Conservation (phyloP, 1,140 invertebrate species). For the Drosophila jambulina region DNA sequence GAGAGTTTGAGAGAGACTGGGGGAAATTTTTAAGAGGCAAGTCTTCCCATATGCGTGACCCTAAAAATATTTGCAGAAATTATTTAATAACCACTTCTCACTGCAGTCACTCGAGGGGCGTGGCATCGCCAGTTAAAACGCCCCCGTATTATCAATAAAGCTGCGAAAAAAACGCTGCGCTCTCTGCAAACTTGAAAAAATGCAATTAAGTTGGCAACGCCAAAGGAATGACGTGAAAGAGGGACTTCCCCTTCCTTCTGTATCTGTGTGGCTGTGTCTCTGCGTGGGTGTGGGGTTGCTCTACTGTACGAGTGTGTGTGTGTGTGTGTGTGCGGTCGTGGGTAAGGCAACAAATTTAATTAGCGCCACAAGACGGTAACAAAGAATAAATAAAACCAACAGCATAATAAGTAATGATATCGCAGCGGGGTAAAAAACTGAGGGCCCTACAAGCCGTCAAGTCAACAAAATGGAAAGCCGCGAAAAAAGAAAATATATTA, state of each 20-base stretch:
- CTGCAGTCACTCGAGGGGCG: conserved; percentile 14
- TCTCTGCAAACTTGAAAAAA: conserved; percentile 49
- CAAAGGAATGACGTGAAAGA: conserved; percentile 11
- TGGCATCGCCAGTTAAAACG: conserved; percentile 4
- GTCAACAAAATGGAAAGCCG: neutral
- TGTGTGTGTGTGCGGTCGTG: conserved; percentile 5
- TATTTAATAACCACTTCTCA: conserved; percentile 19
- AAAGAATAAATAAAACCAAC: conserved; percentile 25
- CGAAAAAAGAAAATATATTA: neutral
- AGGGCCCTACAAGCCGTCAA: neutral
- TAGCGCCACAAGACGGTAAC: conserved; percentile 41
- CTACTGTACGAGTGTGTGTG: neutral
- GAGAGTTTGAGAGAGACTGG: neutral
- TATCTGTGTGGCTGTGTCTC: neutral
- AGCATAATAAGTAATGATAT: conserved; percentile 28
- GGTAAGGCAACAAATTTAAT: conserved; percentile 53
- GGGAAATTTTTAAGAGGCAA: neutral
- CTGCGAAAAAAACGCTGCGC: neutral
- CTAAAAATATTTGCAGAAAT: conserved; percentile 12
- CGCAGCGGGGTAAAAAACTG: neutral
- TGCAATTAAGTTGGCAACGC: conserved; percentile 50
- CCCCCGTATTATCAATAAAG: conserved; percentile 38
- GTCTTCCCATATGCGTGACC: neutral
- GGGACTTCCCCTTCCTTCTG: neutral
- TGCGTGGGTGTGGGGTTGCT: neutral